These are phyloP conservation scores for Ursus arctos DNA, from an alignment of 2,113 vertebrate genomes.

Conservation along the genomic window DNA sequence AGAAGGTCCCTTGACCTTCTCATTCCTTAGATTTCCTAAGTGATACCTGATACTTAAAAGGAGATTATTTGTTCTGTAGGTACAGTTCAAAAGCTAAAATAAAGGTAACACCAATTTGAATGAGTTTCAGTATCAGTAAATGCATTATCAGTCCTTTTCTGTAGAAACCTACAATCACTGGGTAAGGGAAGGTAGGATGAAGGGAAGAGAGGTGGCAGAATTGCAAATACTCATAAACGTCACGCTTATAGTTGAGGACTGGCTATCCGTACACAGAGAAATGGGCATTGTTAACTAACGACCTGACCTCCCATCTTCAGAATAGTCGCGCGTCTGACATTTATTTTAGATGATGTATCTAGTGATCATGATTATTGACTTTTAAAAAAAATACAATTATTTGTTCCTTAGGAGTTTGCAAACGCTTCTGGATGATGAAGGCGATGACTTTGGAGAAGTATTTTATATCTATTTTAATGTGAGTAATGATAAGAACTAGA, in stretches of 20 bases:
- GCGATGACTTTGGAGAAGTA: slow-evolving; percentile 69
- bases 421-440: slow-evolving; percentile 85
- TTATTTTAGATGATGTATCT: not conserved
- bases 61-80: not conserved
- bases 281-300: not conserved
- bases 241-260: not conserved
- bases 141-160: not conserved
- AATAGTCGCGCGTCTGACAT: not conserved
- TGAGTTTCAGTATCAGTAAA: not conserved
- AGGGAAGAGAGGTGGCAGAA: not conserved
- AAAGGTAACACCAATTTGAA: not conserved
- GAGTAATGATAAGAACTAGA: slow-evolving; percentile 76
- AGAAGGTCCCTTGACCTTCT: not conserved
- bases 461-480: slow-evolving; percentile 84
- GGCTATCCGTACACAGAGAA: not conserved
- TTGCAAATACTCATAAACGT: not conserved
- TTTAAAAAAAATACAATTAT: slow-evolving; percentile 37
- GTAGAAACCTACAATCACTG: not conserved
- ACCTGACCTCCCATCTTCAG: not conserved
- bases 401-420: slow-evolving; percentile 84
- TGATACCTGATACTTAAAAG: not conserved
- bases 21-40: not conserved
- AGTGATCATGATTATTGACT: not conserved
- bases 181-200: not conserved
- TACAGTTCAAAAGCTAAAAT: slow-evolving; percentile 1